Percentiles rank a stretch among this genome's conserved stretches.
These are phyloP conservation scores for Microcebus griseorufus DNA, from an alignment of 2,113 vertebrate genomes.

Conservation along the genomic window DNA sequence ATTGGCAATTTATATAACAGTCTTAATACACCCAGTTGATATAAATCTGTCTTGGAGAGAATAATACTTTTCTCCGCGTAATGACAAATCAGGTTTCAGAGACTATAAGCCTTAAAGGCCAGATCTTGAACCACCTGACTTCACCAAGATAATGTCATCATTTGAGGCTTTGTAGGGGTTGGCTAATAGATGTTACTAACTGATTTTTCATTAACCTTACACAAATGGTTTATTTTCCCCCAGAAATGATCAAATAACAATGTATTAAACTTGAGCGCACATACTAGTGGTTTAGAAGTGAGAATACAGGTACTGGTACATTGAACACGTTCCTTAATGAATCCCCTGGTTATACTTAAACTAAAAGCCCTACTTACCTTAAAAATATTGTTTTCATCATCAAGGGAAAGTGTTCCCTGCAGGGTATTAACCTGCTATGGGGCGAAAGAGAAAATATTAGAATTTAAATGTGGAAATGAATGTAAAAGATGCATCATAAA, in stretches of 20 bases:
- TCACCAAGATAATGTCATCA: background rate
- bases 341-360: constrained; percentile 79
- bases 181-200: background rate
- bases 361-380: constrained; percentile 79
- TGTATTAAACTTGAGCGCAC: constrained; percentile 35
- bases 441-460: constrained; percentile 81
- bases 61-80: background rate
- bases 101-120: background rate
- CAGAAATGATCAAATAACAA: constrained; percentile 37
- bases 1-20: background rate
- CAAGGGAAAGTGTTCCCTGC: constrained; percentile 83
- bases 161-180: background rate
- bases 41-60: background rate
- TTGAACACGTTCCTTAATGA: constrained; percentile 49
- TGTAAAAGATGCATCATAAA: constrained; percentile 80
- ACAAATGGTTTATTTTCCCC: background rate
- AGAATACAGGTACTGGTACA: constrained; percentile 38
- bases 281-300: constrained; percentile 9
- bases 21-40: background rate
- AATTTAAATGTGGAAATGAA: constrained; percentile 80
- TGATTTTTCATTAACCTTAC: constrained; percentile 14
- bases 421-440: constrained; percentile 77
- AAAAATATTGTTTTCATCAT: constrained; percentile 84
- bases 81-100: background rate
- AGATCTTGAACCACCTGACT: background rate